phyloP scores from a whole-genome alignment of 2,113 vertebrate species.

The Lophochroa leadbeateri region DNA sequence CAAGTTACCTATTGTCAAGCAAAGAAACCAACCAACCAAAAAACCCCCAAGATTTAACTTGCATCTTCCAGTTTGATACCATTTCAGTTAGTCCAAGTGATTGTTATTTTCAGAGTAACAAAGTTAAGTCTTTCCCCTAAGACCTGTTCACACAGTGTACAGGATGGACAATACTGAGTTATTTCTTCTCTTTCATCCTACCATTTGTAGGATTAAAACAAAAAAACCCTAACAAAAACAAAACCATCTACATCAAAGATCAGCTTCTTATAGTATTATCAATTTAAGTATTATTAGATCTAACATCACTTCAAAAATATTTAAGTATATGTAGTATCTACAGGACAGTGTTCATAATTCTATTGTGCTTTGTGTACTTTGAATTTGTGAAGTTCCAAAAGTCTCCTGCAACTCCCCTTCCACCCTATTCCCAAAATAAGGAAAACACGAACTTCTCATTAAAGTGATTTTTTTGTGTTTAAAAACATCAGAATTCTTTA shows the following conservation, averaged over 20 bases:
- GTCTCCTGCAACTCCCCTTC: not conserved
- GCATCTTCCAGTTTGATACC: not conserved
- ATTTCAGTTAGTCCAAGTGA: not conserved
- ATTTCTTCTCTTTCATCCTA: not conserved
- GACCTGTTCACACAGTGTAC: not conserved
- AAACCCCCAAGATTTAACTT: not conserved
- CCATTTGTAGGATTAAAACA: not conserved
- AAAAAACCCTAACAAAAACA: not conserved
- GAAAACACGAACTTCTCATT: not conserved
- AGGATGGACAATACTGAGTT: not conserved
- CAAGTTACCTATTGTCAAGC: not conserved
- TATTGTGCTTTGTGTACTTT: not conserved
- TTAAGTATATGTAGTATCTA: not conserved
- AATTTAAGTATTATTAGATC: not conserved
- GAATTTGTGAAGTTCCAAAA: not conserved
- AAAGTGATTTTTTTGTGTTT: not conserved
- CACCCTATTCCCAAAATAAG: not conserved
- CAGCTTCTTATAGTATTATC: not conserved
- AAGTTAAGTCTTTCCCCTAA: not conserved
- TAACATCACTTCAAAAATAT: not conserved
- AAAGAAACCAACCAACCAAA: not conserved
- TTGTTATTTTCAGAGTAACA: not conserved
- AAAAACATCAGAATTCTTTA: not conserved
- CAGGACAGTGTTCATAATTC: not conserved
- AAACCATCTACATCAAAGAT: not conserved